A percentile compares a stretch with the other conserved stretches of the same genome.
Conservation (phyloP, 2,888 invertebrate genomes). For the Meta bourneti region DNA sequence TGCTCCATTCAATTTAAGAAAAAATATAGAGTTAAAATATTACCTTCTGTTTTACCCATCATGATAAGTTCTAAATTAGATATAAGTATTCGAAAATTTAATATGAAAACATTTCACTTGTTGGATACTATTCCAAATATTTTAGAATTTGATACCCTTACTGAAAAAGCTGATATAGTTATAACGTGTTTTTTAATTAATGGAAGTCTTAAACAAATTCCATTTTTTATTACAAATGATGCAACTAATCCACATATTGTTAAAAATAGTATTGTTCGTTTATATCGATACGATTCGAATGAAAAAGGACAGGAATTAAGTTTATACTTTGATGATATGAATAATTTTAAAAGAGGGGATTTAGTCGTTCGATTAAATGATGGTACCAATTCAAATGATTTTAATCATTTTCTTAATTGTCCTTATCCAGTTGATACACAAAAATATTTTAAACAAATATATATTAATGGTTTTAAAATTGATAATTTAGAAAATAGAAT, state of each 20-base stretch:
- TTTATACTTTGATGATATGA: constrained; percentile 29
- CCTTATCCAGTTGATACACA: constrained; percentile 37
- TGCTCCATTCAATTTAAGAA: constrained; percentile 42
- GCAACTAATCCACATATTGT: constrained; percentile 44
- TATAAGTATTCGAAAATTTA: constrained; percentile 37
- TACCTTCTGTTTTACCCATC: constrained; percentile 31
- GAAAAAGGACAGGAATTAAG: constrained; percentile 49
- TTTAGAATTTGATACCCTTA: background rate
- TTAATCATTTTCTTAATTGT: constrained; percentile 39
- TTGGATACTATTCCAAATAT: constrained; percentile 21
- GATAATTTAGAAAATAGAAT: constrained; percentile 62
- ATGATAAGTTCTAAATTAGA: constrained; percentile 54
- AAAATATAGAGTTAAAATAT: constrained; percentile 22
- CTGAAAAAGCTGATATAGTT: constrained; percentile 34
- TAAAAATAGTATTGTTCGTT: constrained; percentile 35
- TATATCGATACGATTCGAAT: constrained; percentile 47
- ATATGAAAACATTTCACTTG: background rate
- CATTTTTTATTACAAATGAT: constrained; percentile 59
- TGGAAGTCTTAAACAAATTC: constrained; percentile 53
- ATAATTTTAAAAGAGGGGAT: constrained; percentile 28
- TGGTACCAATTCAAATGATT: constrained; percentile 10
- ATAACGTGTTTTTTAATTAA: constrained; percentile 52
- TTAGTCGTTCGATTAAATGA: constrained; percentile 32
- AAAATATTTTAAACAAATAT: constrained; percentile 36
- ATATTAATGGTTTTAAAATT: constrained; percentile 37